These are phyloP conservation scores for Schizotus pectinicornis DNA, from an alignment of 2,888 invertebrate genomes.

Conservation along the genomic window DNA sequence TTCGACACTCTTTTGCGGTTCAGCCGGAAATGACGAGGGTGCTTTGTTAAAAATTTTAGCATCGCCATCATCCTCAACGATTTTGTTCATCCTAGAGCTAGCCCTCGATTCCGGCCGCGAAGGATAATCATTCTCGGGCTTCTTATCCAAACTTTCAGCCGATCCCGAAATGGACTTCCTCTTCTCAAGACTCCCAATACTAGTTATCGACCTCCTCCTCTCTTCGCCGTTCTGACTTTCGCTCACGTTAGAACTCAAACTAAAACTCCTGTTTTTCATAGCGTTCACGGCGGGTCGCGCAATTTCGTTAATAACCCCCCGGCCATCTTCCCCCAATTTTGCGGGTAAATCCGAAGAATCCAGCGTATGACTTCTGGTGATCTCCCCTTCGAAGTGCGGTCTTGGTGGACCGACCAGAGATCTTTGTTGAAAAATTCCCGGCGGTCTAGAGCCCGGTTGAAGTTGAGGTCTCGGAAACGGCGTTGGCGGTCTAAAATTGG, in stretches of 20 bases:
- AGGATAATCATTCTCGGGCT: slow-evolving; percentile 39
- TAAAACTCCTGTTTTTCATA: slow-evolving; percentile 63
- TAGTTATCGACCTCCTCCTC: slow-evolving; percentile 61
- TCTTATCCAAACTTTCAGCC: slow-evolving; percentile 43
- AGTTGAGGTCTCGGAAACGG: slow-evolving; percentile 62
- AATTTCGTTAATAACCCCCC: slow-evolving; percentile 45
- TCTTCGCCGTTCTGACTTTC: slow-evolving; percentile 61
- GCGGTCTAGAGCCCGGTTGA: slow-evolving; percentile 36
- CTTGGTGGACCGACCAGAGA: slow-evolving; percentile 42
- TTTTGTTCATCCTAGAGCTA: slow-evolving; percentile 48
- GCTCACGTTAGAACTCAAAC: slow-evolving; percentile 62
- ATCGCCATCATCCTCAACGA: slow-evolving; percentile 43
- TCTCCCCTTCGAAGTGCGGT: slow-evolving; percentile 17
- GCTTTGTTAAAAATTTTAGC: slow-evolving; percentile 18
- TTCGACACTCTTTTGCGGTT: slow-evolving; percentile 48
- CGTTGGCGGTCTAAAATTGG: slow-evolving; percentile 57
- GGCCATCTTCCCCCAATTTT: slow-evolving; percentile 60
- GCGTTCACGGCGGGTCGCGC: slow-evolving; percentile 53
- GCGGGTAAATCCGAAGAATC: slow-evolving; percentile 48
- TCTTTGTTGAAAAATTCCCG: slow-evolving; percentile 46
- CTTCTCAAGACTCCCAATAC: slow-evolving; percentile 61
- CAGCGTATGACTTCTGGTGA: slow-evolving; percentile 49
- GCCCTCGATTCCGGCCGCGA: slow-evolving; percentile 49
- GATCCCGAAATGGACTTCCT: slow-evolving; percentile 36
- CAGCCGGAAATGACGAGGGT: slow-evolving; percentile 29